These are phyloP conservation scores for Uloborus diversus DNA, from an alignment of 1,140 invertebrate species.

Conservation along the genomic window DNA sequence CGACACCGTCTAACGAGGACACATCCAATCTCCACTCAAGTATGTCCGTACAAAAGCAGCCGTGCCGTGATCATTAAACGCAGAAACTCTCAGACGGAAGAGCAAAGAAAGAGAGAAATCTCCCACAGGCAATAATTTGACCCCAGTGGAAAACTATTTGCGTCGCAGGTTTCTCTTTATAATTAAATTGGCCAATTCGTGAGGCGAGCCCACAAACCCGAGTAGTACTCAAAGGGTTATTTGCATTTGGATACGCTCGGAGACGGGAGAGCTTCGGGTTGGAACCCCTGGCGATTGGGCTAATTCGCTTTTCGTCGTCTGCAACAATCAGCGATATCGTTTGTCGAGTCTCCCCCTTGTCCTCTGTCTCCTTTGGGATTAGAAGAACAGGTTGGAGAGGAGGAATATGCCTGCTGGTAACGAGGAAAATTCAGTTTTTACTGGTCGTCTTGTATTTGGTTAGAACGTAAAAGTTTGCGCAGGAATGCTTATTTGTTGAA, in stretches of 20 bases:
- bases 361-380: background rate
- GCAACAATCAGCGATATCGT: slow-evolving; percentile 44
- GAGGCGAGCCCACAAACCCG: background rate
- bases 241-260: slow-evolving; percentile 10
- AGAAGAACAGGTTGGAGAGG: background rate
- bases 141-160: slow-evolving; percentile 4
- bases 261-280: slow-evolving; percentile 1
- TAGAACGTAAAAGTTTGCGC: no score
- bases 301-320: slow-evolving; percentile 43
- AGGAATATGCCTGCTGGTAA: background rate
- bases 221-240: slow-evolving; percentile 33
- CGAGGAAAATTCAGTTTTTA: background rate
- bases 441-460: no score
- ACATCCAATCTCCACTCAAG: no score
- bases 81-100: background rate
- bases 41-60: no score
- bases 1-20: no score
- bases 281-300: slow-evolving; percentile 5
- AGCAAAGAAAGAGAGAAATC: background rate
- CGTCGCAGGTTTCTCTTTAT: slow-evolving; percentile 8
- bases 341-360: slow-evolving; percentile 5
- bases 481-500: no score
- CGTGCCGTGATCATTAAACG: background rate
- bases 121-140: background rate
- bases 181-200: slow-evolving; percentile 29